phyloP scores from a whole-genome alignment of 37 sponge, comb jelly and placozoan species.

The Ephydatia muelleri region DNA sequence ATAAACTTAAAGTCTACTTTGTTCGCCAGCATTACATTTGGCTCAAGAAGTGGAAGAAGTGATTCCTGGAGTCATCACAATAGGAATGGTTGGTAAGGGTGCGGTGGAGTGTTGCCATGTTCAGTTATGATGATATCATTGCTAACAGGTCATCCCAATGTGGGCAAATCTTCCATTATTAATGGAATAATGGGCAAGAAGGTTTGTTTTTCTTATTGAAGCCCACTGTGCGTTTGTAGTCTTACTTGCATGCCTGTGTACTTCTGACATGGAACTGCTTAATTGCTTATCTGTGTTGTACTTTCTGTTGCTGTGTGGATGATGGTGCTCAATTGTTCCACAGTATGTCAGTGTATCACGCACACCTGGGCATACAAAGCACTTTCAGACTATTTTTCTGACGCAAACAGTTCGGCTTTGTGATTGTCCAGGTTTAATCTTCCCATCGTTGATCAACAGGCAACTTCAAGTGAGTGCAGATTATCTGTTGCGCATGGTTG shows the following conservation, averaged over 20 bases:
- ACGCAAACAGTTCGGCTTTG: conserved; percentile 81
- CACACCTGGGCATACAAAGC: conserved; percentile 99
- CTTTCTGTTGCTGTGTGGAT: neutral
- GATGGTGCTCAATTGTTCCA: neutral
- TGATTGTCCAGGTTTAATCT: conserved; percentile 98
- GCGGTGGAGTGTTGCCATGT: neutral
- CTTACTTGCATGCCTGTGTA: neutral
- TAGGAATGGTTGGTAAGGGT: conserved; percentile 90
- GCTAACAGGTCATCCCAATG: conserved; percentile 92
- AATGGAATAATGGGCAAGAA: conserved; percentile 93
- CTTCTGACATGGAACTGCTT: neutral
- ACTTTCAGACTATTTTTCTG: conserved; percentile 97
- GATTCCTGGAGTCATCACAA: conserved; percentile 65
- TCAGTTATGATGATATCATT: neutral
- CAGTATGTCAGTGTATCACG: conserved; percentile 92
- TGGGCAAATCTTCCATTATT: conserved; percentile 93
- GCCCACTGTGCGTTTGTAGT: neutral
- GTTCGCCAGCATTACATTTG: neutral
- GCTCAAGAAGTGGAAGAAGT: conserved; percentile 13
- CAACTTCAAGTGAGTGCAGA: conserved; percentile 78
- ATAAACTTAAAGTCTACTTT: no score
- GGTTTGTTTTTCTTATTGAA: conserved; percentile 33
- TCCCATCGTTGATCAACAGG: conserved; percentile 88
- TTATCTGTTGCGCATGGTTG: neutral
- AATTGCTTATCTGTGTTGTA: no score